Conservation (phyloP, 2,888 invertebrate genomes). For the Rhogogaster chlorosoma region DNA sequence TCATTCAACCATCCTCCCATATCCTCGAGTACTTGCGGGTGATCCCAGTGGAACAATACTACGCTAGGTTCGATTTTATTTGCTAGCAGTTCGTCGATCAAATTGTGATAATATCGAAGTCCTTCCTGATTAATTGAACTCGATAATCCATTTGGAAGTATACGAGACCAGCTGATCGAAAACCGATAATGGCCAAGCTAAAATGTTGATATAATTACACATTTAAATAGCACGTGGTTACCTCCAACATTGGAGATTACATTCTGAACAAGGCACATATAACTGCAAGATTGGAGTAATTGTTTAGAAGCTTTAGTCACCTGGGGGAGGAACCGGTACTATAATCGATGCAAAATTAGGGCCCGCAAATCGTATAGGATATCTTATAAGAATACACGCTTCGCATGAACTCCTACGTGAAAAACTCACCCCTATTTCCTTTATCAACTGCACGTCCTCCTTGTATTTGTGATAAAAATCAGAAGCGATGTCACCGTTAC, state of each 20-base stretch:
- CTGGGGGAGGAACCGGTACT: no score
- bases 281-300: no score
- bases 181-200: constrained; percentile 62
- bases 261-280: no score
- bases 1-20: constrained; percentile 86
- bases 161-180: constrained; percentile 65
- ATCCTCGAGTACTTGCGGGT: constrained; percentile 83
- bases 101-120: constrained; percentile 87
- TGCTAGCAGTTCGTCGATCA: constrained; percentile 85
- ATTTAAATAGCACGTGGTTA: not conserved
- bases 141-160: constrained; percentile 66
- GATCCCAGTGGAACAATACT: constrained; percentile 79
- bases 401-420: no score
- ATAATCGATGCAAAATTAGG: no score
- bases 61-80: constrained; percentile 82
- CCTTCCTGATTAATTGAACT: constrained; percentile 85
- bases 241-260: no score
- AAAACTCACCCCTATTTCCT: constrained; percentile 79
- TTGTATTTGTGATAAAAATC: constrained; percentile 84
- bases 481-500: constrained; percentile 83
- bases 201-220: constrained; percentile 57
- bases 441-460: constrained; percentile 82
- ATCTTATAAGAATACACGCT: no score
- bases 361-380: no score
- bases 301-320: no score